Conservation (phyloP, 2,888 invertebrate species). For the Spisula solida region DNA sequence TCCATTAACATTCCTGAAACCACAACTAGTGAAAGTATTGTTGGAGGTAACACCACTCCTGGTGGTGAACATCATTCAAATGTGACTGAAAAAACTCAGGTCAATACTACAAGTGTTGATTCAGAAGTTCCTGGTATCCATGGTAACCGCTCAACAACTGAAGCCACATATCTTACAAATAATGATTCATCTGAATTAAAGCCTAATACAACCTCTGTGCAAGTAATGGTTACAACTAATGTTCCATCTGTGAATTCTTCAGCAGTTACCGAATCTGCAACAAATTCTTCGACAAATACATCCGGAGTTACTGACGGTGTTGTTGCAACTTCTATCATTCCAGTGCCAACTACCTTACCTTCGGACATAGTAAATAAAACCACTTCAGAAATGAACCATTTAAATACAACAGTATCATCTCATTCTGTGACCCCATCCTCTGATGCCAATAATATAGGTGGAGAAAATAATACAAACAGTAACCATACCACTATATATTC, state of each 20-base stretch:
- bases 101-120: not conserved
- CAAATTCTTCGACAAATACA: not conserved
- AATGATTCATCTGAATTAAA: not conserved
- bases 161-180: not conserved
- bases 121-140: not conserved
- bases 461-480: not conserved
- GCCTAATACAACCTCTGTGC: not conserved
- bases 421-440: not conserved
- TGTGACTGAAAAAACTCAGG: not conserved
- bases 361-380: not conserved
- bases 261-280: not conserved
- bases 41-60: not conserved
- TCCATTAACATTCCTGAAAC: slow-evolving; percentile 10
- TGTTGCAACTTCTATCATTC: not conserved
- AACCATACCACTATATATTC: not conserved
- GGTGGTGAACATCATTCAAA: not conserved
- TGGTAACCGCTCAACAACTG: not conserved
- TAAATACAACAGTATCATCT: not conserved
- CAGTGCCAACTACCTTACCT: not conserved
- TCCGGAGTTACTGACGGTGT: not conserved
- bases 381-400: not conserved
- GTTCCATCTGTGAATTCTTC: not conserved
- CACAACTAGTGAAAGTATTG: not conserved
- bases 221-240: not conserved
- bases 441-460: not conserved